phyloP scores from a whole-genome alignment of 2,797 vertebrate genomes.

The Anas acuta region DNA sequence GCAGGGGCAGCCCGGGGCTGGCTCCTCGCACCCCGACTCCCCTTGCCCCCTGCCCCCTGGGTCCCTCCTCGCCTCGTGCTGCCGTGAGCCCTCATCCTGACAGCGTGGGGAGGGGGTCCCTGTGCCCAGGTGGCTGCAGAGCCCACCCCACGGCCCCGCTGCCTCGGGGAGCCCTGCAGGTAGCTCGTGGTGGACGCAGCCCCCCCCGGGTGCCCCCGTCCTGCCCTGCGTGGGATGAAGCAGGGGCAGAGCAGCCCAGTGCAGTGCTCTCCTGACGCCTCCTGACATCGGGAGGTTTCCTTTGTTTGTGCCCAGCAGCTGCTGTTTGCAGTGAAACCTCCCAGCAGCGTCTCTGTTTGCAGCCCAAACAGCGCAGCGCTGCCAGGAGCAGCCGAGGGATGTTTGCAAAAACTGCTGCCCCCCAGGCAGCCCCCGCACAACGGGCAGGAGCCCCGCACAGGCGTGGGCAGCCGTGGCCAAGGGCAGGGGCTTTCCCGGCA shows the following conservation, averaged over 20 bases:
- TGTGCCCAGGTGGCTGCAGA: not conserved
- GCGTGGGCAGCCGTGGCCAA: not conserved
- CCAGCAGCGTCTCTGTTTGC: conserved; percentile 14
- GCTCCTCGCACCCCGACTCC: rapidly evolving
- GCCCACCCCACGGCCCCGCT: rapidly evolving
- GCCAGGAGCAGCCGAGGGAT: not conserved
- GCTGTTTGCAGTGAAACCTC: conserved; percentile 56
- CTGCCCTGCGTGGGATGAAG: rapidly evolving
- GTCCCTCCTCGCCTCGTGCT: not conserved
- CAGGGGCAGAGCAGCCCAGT: not conserved
- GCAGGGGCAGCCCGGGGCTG: not conserved
- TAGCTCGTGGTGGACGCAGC: rapidly evolving
- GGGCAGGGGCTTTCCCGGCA: not conserved
- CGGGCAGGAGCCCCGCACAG: not conserved
- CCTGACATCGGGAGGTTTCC: rapidly evolving
- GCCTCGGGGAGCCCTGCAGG: rapidly evolving
- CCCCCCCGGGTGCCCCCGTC: not conserved
- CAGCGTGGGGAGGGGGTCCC: rapidly evolving
- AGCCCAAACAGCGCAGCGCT: not conserved
- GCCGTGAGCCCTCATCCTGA: not conserved
- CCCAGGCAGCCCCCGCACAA: rapidly evolving
- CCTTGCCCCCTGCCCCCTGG: not conserved
- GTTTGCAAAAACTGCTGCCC: not conserved
- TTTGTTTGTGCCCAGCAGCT: conserved; percentile 35
- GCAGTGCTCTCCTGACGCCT: rapidly evolving